Evolutionary conservation across 1,140 invertebrate genomes (phyloP), one percentile per base, ranked within the genome.

Genomic region (Drosophila jambulina): DNA sequence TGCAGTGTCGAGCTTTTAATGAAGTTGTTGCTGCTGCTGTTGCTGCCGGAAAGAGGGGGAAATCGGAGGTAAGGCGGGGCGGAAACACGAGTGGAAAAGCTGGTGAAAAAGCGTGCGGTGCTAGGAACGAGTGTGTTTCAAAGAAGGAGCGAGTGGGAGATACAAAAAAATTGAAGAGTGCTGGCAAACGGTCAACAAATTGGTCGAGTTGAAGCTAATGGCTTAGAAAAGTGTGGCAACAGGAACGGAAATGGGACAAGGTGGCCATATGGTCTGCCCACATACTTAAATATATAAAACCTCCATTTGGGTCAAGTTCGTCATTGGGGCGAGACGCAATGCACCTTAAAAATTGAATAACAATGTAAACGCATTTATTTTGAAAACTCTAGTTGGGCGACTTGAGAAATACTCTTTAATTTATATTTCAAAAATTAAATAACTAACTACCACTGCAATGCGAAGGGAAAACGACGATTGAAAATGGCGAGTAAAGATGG

Each of bases 1-100:
- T 78, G 65, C 75, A 70, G 80, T 88, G 69, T 51, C 65, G 59
- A 72, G 80, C 77, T 68, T 83, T 84, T 80, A 88, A 88, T 87
- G 81, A 88, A 90, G 77, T 78, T 80, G 69, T 63, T 63, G 21
- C 34, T 40, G 64, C 19, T 19, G 43, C 42, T 62, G 23, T 25
- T 38, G 21, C 45, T 23, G 45, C 25, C 43, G 49, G 49, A 61
- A 32, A 10, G 4, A 4, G n/a, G 21, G 15, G 45, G 3, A 53
- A 32, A 32, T 23, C 19, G 19, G 7, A 27, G 38, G 40, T 25
- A 46, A 54, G 45, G 32, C 34, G 25, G 48, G 15, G 13, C 21
- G 27, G 53, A 57, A 62, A 42, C 54, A 25, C 48, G 25, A 49
- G 27, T 53, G 36, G 42, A 75, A 43, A 61, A 49, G 15, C 46